Conservation (phyloP, 2,888 invertebrate genomes). For the Drosophila diplacantha region DNA sequence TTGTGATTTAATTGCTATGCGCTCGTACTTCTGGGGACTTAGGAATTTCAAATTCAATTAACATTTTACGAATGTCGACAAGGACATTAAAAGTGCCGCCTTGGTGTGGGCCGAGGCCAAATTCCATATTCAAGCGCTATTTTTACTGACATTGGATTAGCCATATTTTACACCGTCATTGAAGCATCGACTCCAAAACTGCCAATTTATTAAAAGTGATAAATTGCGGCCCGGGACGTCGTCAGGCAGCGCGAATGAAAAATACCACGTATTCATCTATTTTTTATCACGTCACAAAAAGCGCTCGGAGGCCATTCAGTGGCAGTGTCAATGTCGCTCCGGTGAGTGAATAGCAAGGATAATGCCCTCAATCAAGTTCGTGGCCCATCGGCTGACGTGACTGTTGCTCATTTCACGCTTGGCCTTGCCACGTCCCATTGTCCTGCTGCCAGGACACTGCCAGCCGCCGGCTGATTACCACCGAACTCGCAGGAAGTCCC, state of each 20-base stretch:
- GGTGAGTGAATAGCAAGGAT: slow-evolving; percentile 19
- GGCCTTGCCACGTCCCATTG: slow-evolving; percentile 40
- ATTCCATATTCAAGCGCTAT: not conserved
- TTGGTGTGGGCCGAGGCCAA: not conserved
- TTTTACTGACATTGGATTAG: not conserved
- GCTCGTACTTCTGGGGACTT: not conserved
- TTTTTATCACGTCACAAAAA: slow-evolving; percentile 32
- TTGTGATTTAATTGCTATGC: slow-evolving; percentile 30
- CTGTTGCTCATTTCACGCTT: slow-evolving; percentile 48
- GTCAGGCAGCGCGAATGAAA: slow-evolving; percentile 15
- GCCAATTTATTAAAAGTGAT: slow-evolving; percentile 38
- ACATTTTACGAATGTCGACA: not conserved
- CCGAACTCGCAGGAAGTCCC: slow-evolving; percentile 31
- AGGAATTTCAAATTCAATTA: slow-evolving; percentile 2
- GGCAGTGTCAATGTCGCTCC: slow-evolving; percentile 27
- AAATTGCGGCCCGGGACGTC: slow-evolving; percentile 19
- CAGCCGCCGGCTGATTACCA: slow-evolving; percentile 30
- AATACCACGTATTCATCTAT: slow-evolving; percentile 18
- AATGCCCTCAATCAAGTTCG: slow-evolving; percentile 37
- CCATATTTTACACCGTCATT: slow-evolving; percentile 20
- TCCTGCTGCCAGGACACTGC: slow-evolving; percentile 16
- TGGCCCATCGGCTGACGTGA: slow-evolving; percentile 33
- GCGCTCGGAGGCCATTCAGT: slow-evolving; percentile 15
- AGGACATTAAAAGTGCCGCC: not conserved
- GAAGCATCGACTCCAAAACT: slow-evolving; percentile 25